phyloP scores from a whole-genome alignment of 2,888 invertebrate genomes.

The Machimus rusticus region DNA sequence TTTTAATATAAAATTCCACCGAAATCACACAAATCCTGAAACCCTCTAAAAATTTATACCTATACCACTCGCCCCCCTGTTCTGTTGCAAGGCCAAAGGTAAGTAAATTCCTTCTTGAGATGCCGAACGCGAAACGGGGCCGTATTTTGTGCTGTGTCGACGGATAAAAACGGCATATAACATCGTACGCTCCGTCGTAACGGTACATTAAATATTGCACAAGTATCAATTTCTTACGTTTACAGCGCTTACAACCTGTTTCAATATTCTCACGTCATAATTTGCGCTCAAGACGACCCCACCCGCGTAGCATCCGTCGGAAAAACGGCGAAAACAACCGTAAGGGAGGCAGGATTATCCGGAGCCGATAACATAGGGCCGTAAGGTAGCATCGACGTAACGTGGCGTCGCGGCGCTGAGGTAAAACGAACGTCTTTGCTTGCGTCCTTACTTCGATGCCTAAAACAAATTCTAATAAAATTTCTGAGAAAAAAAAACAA shows the following conservation, averaged over 20 bases:
- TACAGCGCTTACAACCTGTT: conserved; percentile 35
- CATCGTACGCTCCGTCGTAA: not conserved
- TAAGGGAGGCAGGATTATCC: not conserved
- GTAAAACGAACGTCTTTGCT: not conserved
- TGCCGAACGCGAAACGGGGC: not conserved
- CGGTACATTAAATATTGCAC: conserved; percentile 37
- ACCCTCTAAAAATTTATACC: conserved; percentile 5
- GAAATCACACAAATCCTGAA: conserved; percentile 30
- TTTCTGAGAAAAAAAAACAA: not conserved
- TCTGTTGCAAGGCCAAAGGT: not conserved
- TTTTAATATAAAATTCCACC: conserved; percentile 30
- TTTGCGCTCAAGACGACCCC: not conserved
- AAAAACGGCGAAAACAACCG: not conserved
- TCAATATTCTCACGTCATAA: conserved; percentile 33
- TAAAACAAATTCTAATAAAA: conserved; percentile 36
- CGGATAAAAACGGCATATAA: not conserved
- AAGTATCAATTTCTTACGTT: conserved; percentile 40
- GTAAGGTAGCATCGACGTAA: conserved; percentile 25
- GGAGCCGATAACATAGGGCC: conserved; percentile 20
- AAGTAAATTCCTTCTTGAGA: not conserved
- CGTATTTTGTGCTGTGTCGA: not conserved
- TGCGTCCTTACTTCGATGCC: conserved; percentile 8
- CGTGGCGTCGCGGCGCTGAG: not conserved
- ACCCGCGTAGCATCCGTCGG: not conserved
- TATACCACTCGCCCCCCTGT: not conserved